These are phyloP conservation scores for Diarsia rubi DNA, from an alignment of 2,888 invertebrate species.

Conservation along the genomic window DNA sequence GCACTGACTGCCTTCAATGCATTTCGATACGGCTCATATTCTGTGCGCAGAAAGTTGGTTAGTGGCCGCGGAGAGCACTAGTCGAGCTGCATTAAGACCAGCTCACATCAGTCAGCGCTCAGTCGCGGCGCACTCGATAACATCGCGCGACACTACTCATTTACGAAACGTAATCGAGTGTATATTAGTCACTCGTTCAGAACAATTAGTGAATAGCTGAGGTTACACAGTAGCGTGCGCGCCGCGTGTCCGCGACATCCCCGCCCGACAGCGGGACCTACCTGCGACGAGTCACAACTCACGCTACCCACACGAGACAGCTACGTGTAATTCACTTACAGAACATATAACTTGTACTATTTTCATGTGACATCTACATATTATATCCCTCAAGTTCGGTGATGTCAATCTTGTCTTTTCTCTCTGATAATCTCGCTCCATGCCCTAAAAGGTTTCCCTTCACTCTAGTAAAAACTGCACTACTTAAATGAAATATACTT, in stretches of 20 bases:
- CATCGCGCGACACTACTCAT: neutral
- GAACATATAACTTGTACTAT: neutral
- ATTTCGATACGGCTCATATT: neutral
- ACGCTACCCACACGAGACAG: neutral
- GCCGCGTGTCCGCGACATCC: too few relatives aligned
- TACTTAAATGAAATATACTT: neutral
- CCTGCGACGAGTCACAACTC: neutral
- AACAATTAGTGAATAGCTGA: neutral
- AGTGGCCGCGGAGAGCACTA: neutral
- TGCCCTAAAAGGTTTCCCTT: neutral
- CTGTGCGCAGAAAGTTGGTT: neutral
- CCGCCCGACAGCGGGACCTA: neutral
- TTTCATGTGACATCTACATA: neutral
- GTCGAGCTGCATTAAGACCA: neutral
- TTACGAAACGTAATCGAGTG: neutral
- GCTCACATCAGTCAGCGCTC: neutral
- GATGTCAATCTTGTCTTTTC: neutral
- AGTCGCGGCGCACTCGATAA: neutral
- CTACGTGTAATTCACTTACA: neutral
- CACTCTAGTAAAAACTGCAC: neutral
- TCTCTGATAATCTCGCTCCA: neutral
- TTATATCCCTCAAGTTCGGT: neutral
- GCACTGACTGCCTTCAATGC: neutral
- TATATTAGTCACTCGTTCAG: neutral
- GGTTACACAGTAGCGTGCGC: neutral